Conservation (phyloP, 2,888 invertebrate genomes). For the Drosophila borborema region DNA sequence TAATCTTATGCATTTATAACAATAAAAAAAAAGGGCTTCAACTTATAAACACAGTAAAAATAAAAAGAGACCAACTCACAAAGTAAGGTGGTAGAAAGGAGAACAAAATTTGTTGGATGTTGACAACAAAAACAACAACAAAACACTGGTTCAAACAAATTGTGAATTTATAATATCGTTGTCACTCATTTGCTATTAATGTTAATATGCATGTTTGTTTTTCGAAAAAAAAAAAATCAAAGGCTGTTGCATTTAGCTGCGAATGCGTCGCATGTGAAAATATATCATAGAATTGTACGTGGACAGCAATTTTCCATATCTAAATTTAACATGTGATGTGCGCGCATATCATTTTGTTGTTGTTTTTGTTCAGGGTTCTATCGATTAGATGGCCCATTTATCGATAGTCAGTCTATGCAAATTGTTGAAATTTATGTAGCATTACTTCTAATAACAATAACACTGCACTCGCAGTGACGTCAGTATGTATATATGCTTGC, state of each 20-base stretch:
- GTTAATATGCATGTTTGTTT: constrained; percentile 1
- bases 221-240: constrained; percentile 10
- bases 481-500: constrained; percentile 27
- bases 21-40: constrained; percentile 43
- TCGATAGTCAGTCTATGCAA: constrained; percentile 34
- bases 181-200: constrained; percentile 17
- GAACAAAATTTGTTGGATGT: constrained; percentile 65
- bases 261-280: constrained; percentile 37
- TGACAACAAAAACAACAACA: constrained; percentile 41
- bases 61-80: constrained; percentile 17
- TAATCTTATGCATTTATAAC: constrained; percentile 43
- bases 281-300: constrained; percentile 60
- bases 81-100: constrained; percentile 52
- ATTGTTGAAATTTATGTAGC: constrained; percentile 16
- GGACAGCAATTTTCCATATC: constrained; percentile 43
- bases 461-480: constrained; percentile 38
- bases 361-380: constrained; percentile 26
- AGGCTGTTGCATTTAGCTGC: constrained; percentile 58
- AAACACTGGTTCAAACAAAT: constrained; percentile 47
- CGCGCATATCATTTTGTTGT: constrained; percentile 30
- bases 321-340: constrained; percentile 67
- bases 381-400: constrained; percentile 37
- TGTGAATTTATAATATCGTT: constrained; percentile 14
- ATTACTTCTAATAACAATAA: constrained; percentile 12
- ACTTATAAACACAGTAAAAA: constrained; percentile 6